These are phyloP conservation scores for Caenorhabditis latens DNA, from an alignment of 1,140 invertebrate genomes.

Conservation along the genomic window DNA sequence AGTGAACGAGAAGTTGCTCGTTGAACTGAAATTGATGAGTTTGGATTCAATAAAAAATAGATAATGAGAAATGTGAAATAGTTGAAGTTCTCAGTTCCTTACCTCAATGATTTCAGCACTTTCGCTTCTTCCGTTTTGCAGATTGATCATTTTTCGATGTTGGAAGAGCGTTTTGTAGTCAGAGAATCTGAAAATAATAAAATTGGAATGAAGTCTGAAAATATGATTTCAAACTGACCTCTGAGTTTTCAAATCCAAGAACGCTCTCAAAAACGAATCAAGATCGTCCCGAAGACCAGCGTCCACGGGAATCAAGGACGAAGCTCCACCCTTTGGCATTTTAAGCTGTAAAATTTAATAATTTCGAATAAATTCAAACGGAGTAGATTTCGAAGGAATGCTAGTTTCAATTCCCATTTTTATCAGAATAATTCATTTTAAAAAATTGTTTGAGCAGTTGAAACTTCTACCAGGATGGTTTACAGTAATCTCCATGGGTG, in stretches of 20 bases:
- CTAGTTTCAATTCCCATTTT: neutral
- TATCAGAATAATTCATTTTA: neutral
- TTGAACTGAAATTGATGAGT: constrained; percentile 18
- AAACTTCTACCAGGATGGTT: neutral
- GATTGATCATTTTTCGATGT: neutral
- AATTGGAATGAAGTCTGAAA: neutral
- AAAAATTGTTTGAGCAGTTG: neutral
- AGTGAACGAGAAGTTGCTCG: constrained; percentile 5
- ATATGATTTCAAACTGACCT: neutral
- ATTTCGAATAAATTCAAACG: neutral
- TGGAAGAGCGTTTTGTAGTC: constrained; percentile 29
- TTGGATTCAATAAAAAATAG: neutral
- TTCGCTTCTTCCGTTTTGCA: neutral
- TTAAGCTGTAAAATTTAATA: neutral
- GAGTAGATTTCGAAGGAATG: too few relatives aligned
- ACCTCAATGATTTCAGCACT: constrained; percentile 40
- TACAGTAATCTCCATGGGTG: neutral
- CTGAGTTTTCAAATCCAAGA: neutral
- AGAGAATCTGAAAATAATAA: neutral
- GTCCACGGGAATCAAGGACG: neutral
- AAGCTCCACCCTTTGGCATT: neutral
- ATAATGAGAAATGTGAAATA: neutral
- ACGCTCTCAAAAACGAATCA: neutral
- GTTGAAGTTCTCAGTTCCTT: neutral
- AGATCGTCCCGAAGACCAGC: constrained; percentile 4